Percentiles rank a stretch among this genome's conserved stretches.
These are phyloP conservation scores for Dynastes grantii DNA, from an alignment of 2,888 invertebrate species.

Conservation along the genomic window DNA sequence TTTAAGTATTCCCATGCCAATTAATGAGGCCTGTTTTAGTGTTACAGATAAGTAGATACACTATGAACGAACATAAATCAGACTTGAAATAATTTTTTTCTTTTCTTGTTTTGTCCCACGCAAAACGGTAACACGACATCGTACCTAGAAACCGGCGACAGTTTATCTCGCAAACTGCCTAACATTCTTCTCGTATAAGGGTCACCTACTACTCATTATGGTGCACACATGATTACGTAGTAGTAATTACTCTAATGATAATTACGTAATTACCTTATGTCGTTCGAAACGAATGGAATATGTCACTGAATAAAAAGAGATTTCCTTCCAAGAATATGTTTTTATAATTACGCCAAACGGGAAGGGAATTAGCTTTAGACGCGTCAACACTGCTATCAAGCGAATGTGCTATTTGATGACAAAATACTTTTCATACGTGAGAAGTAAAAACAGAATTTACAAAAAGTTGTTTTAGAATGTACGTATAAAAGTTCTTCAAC, in stretches of 20 bases:
- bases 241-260: slow-evolving; percentile 19
- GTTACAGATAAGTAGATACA: slow-evolving; percentile 13
- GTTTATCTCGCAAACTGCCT: slow-evolving; percentile 20
- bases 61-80: slow-evolving; percentile 29
- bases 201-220: not conserved
- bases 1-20: slow-evolving; percentile 35
- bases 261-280: slow-evolving; percentile 14
- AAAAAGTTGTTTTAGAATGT: too few relatives aligned
- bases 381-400: too few relatives aligned
- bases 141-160: slow-evolving; percentile 18
- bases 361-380: too few relatives aligned
- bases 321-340: too few relatives aligned
- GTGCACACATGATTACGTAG: slow-evolving; percentile 10
- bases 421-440: too few relatives aligned
- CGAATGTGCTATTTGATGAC: too few relatives aligned
- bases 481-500: too few relatives aligned
- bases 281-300: too few relatives aligned
- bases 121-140: slow-evolving; percentile 11
- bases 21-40: slow-evolving; percentile 34
- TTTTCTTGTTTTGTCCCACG: slow-evolving; percentile 33
- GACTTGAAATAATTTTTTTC: slow-evolving; percentile 25
- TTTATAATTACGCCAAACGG: too few relatives aligned
- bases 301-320: too few relatives aligned
- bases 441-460: too few relatives aligned
- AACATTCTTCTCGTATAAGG: slow-evolving; percentile 22